These are phyloP conservation scores for Ethmia dodecea DNA, from an alignment of 2,888 invertebrate species.

Conservation along the genomic window DNA sequence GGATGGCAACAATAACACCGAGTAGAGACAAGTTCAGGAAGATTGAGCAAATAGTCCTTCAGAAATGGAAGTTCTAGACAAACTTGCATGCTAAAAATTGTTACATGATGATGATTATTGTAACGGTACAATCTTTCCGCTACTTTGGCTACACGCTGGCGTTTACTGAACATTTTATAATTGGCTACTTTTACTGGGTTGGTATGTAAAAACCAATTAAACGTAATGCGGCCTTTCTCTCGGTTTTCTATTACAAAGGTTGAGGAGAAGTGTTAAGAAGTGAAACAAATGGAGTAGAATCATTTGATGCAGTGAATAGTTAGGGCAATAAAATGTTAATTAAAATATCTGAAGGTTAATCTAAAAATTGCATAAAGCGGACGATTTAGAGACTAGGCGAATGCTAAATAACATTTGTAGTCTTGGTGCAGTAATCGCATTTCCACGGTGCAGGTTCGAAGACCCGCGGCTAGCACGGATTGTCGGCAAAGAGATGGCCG, in stretches of 20 bases:
- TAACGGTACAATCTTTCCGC: constrained; percentile 34
- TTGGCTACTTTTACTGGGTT: constrained; percentile 37
- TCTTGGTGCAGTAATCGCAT: constrained; percentile 66
- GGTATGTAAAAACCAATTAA: constrained; percentile 28
- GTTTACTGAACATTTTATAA: constrained; percentile 34
- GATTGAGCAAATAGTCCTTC: too few relatives aligned
- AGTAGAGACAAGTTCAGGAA: too few relatives aligned
- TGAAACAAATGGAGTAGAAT: too few relatives aligned
- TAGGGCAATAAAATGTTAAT: too few relatives aligned
- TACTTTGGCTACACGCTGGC: constrained; percentile 26
- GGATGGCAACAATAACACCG: too few relatives aligned
- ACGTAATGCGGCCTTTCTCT: constrained; percentile 6
- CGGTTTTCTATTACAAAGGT: constrained; percentile 5
- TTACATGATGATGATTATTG: constrained; percentile 28
- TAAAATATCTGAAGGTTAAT: too few relatives aligned
- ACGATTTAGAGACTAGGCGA: constrained; percentile 39
- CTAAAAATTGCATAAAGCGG: too few relatives aligned
- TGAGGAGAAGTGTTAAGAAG: too few relatives aligned
- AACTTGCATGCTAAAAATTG: constrained; percentile 25
- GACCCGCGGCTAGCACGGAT: constrained; percentile 35
- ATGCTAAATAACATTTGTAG: constrained; percentile 55
- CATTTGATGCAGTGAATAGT: too few relatives aligned
- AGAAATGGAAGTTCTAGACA: too few relatives aligned
- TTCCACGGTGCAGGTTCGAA: constrained; percentile 65
- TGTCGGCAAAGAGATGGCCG: constrained; percentile 20